These are phyloP conservation scores for Verasper variegatus DNA, from an alignment of 2,113 vertebrate species.

Conservation along the genomic window DNA sequence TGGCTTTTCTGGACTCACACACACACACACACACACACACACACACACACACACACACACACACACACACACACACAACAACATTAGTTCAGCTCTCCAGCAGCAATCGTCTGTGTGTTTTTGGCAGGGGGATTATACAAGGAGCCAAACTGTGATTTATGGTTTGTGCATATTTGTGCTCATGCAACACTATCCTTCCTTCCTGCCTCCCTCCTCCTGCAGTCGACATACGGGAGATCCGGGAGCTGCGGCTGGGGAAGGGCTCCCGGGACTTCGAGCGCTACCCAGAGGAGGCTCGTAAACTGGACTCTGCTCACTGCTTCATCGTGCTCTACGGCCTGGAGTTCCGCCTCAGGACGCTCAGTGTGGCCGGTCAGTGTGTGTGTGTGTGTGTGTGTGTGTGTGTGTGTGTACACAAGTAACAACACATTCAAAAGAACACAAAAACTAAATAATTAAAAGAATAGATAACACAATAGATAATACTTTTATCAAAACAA, in stretches of 20 bases:
- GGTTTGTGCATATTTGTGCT: conserved; percentile 64
- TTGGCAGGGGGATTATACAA: conserved; percentile 51
- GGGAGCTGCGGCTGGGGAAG: conserved; percentile 89
- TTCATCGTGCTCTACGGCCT: conserved; percentile 89
- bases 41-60: not conserved
- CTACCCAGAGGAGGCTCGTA: conserved; percentile 88
- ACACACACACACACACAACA: not conserved
- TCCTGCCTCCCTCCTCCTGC: conserved; percentile 9
- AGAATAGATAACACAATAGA: too few species aligned
- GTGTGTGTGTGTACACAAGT: not conserved
- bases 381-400: conserved; percentile 42
- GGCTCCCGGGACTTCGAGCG: conserved; percentile 89
- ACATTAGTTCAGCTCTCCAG: conserved; percentile 41
- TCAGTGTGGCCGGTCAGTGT: conserved; percentile 85
- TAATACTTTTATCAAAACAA: too few species aligned
- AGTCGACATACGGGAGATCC: conserved; percentile 91
- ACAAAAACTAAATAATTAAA: too few species aligned
- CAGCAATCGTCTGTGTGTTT: conserved; percentile 47
- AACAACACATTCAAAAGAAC: not conserved
- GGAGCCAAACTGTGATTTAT: conserved; percentile 65
- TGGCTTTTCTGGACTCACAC: not conserved
- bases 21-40: not conserved
- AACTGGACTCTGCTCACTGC: conserved; percentile 85
- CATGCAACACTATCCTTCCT: conserved; percentile 66
- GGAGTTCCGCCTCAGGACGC: conserved; percentile 87